A percentile compares a stretch with the other conserved stretches of the same genome.
These are phyloP conservation scores for Lasioglossum malachurum DNA, from an alignment of 2,888 invertebrate genomes.

Conservation along the genomic window DNA sequence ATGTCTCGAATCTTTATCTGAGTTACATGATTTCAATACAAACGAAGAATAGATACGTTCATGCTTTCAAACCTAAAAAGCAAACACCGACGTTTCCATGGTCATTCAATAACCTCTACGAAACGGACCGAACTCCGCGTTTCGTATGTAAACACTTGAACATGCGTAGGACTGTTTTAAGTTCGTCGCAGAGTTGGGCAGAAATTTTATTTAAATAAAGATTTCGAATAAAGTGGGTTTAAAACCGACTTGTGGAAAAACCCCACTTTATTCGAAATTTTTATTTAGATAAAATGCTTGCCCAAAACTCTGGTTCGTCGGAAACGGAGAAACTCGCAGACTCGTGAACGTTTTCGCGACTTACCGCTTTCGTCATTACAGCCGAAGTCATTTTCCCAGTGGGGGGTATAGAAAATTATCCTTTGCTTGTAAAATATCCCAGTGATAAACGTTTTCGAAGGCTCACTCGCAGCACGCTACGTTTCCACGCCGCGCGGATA, in stretches of 20 bases:
- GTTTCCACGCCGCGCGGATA: slow-evolving; percentile 18
- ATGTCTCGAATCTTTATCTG: not conserved
- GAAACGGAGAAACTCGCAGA: not conserved
- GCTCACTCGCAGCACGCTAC: not conserved
- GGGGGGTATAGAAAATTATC: not conserved
- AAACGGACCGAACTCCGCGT: not conserved
- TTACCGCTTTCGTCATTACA: slow-evolving; percentile 23
- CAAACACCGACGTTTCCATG: not conserved
- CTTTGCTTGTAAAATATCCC: not conserved
- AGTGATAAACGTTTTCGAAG: not conserved
- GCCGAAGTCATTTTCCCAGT: not conserved
- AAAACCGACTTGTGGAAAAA: too few species aligned
- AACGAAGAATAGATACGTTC: not conserved
- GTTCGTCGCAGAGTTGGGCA: too few species aligned
- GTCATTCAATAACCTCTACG: not conserved
- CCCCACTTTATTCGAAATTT: too few species aligned
- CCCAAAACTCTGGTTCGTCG: not conserved
- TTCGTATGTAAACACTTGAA: not conserved
- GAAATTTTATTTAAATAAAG: too few species aligned
- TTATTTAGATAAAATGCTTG: too few species aligned
- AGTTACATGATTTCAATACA: not conserved
- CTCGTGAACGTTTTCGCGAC: not conserved
- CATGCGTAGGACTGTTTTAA: not conserved
- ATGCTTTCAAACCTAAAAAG: not conserved
- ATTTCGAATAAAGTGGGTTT: too few species aligned